A percentile compares a stretch with the other conserved stretches of the same genome.
These are phyloP conservation scores for Meta bourneti DNA, from an alignment of 2,888 invertebrate genomes.

Conservation along the genomic window DNA sequence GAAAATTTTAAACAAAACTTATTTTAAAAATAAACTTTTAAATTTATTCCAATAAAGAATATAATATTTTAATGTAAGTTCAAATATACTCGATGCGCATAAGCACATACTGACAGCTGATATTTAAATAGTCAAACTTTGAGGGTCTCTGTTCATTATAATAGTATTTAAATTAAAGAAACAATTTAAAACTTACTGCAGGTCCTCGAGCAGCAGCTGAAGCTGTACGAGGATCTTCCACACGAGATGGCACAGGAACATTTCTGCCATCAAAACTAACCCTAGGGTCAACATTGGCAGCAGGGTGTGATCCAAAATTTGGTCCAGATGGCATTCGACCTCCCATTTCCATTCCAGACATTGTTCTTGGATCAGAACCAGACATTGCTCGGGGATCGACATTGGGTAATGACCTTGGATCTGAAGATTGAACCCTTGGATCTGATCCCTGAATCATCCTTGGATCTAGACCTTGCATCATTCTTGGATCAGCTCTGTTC, in stretches of 20 bases:
- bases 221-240: conserved; percentile 63
- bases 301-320: conserved; percentile 11
- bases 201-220: conserved; percentile 15
- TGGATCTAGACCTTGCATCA: conserved; percentile 3
- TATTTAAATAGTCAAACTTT: too few relatives aligned
- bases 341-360: background rate
- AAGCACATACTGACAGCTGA: too few relatives aligned
- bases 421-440: conserved; percentile 8
- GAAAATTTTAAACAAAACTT: too few relatives aligned
- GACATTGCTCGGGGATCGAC: conserved; percentile 20
- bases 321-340: background rate
- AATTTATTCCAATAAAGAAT: too few relatives aligned
- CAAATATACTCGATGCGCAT: too few relatives aligned
- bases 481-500: conserved; percentile 7
- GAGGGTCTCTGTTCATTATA: too few relatives aligned
- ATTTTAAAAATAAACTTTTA: too few relatives aligned
- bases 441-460: conserved; percentile 24
- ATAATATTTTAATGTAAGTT: too few relatives aligned
- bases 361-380: conserved; percentile 5
- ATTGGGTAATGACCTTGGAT: conserved; percentile 30
- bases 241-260: conserved; percentile 21
- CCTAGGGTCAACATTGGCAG: conserved; percentile 47
- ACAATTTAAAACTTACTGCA: conserved; percentile 35
- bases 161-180: too few relatives aligned
- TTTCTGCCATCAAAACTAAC: conserved; percentile 34